phyloP scores from a whole-genome alignment of 2,113 vertebrate species.

The Takifugu flavidus region DNA sequence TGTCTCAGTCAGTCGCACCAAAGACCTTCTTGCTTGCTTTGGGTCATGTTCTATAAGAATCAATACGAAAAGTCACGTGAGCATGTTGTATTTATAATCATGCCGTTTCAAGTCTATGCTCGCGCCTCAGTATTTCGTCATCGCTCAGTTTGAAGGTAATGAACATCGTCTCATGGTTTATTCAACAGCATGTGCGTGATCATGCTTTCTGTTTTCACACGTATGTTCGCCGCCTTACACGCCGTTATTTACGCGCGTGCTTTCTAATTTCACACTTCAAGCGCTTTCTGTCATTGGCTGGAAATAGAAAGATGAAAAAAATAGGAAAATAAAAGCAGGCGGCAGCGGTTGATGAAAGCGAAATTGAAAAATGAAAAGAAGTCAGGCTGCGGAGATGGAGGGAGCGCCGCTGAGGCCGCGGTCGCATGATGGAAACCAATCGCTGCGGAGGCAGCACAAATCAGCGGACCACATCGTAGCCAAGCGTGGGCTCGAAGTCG shows the following conservation, averaged over 20 bases:
- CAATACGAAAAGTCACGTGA: constrained; percentile 15
- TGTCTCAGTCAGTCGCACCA: constrained; percentile 27
- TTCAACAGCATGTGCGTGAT: constrained; percentile 42
- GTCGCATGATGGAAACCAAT: constrained; percentile 72
- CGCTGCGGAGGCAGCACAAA: constrained; percentile 66
- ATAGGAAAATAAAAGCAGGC: constrained; percentile 66
- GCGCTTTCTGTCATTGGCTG: constrained; percentile 64
- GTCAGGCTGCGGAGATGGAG: constrained; percentile 36
- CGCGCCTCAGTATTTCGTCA: constrained; percentile 35
- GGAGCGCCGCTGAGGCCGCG: constrained; percentile 47
- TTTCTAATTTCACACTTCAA: constrained; percentile 77
- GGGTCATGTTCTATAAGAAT: constrained; percentile 4
- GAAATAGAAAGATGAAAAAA: constrained; percentile 68
- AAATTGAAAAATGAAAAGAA: constrained; percentile 76
- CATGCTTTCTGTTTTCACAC: constrained; percentile 38
- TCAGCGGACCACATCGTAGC: constrained; percentile 49
- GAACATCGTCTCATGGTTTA: constrained; percentile 60
- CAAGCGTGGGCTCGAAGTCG: background rate
- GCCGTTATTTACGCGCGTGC: constrained; percentile 68
- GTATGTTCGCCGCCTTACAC: constrained; percentile 60
- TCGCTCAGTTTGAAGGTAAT: constrained; percentile 57
- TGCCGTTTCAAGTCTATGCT: constrained; percentile 39
- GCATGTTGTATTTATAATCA: constrained; percentile 47
- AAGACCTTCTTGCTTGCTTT: constrained; percentile 21
- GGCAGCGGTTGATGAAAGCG: constrained; percentile 63